These are phyloP conservation scores for Frankliniella fusca DNA, from an alignment of 2,888 invertebrate genomes.

Conservation along the genomic window DNA sequence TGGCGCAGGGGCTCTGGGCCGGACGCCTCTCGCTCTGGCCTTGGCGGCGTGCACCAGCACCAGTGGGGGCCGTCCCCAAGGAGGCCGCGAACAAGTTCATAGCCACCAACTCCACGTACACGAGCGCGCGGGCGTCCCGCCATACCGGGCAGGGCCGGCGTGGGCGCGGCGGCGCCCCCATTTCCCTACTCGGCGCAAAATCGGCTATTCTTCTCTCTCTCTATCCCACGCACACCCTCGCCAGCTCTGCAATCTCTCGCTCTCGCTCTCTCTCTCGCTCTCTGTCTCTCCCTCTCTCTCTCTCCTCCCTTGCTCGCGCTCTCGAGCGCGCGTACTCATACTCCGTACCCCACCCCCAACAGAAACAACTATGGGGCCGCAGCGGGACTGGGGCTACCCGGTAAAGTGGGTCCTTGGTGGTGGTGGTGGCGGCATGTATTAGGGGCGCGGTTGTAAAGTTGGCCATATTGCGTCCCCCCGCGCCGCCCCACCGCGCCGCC, in stretches of 20 bases:
- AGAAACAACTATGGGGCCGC: not conserved
- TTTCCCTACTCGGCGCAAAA: no score
- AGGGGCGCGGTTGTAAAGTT: constrained; percentile 1
- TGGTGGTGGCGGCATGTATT: constrained; percentile 5
- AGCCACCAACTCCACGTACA: not conserved
- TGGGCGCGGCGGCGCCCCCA: not conserved
- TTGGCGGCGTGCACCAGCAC: not conserved
- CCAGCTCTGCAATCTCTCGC: no score
- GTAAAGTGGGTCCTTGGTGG: constrained; percentile 10
- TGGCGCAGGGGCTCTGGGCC: not conserved
- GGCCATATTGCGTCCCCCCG: not conserved
- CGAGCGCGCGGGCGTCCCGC: not conserved
- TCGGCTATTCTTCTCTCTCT: not conserved
- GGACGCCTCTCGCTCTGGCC: not conserved
- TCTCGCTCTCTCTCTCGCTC: not conserved
- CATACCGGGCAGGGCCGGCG: not conserved
- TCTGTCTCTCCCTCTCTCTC: not conserved
- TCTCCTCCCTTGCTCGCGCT: not conserved
- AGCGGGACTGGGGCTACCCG: not conserved
- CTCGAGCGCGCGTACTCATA: no score
- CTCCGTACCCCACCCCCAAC: not conserved
- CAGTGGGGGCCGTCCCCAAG: not conserved
- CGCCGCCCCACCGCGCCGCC: no score
- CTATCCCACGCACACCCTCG: no score
- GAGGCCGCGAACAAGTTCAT: not conserved